Evolutionary conservation across 2,113 vertebrate genomes (phyloP), one percentile per base, ranked within the genome.

Genomic region (Catharus fuscescens): DNA sequence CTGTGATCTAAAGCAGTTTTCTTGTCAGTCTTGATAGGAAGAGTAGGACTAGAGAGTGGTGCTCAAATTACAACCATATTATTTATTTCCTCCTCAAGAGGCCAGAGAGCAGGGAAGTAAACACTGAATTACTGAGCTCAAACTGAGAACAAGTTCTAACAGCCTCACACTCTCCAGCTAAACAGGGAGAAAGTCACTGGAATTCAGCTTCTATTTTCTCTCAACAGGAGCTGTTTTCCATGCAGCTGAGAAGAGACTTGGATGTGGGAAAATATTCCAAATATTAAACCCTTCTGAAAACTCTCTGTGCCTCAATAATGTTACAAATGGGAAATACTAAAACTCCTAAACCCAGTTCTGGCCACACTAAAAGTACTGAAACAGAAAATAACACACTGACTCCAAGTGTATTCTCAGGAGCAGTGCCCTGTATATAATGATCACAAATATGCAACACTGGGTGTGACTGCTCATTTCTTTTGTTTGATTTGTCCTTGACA

Each of bases 121-220:
- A 69, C 53, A 50, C 45, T 17, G 61, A 90, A 62, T 62, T 36
- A 81, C 69, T 25, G 76, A 83, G 79, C 38, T 88, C 66, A 88
- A 76, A 60, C 16, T 47, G 57, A 71, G 61, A 78, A 59, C 74
- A 93, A 82, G 62, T 90, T 44, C 62, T 44, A 56, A 90, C 48
- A 88, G 76, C 62, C 62, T 88, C 14, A 6, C 48, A 32, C 47
- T 36, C 81, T 69, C 38, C 53, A 90, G 47, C 32, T 50, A 26
- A 74, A 65, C 1, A 50, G 48, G 23, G 57, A 73, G 44, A 76
- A n/a, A 80, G 44, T 40, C 54, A 9, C 81, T 65, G 36, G 42
- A 90, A 92, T 61, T 56, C 61, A 84, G 71, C 88, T 60, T 73
- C 73, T 74, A 60, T 74, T n/a, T 74, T 54, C 82, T 90, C 94